Conservation (phyloP, 2,797 vertebrate species). For the Siniperca scherzeri region DNA sequence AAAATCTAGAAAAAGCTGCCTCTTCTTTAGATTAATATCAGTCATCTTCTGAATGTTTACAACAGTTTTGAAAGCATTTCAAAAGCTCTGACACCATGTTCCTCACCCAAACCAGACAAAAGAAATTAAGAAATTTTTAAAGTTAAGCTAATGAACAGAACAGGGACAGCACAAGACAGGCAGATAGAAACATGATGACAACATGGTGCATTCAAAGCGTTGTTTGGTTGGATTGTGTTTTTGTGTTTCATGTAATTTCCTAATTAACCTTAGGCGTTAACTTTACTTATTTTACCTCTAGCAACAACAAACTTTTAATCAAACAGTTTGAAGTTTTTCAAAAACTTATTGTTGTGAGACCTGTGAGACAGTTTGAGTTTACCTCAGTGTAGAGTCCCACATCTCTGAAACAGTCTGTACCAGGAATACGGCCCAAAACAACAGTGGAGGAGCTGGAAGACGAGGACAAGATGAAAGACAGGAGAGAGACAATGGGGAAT, state of each 20-base stretch:
- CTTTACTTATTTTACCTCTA: not conserved
- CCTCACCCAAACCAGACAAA: not conserved
- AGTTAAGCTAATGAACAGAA: not conserved
- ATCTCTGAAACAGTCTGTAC: conserved; percentile 89
- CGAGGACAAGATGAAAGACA: conserved; percentile 46
- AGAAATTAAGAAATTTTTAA: too few species aligned
- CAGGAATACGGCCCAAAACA: conserved; percentile 87
- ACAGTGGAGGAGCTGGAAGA: conserved; percentile 84
- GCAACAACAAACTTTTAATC: conserved; percentile 11
- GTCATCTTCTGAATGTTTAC: too few species aligned
- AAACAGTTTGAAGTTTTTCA: not conserved
- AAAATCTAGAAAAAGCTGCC: too few species aligned
- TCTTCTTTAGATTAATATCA: too few species aligned
- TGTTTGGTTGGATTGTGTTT: not conserved
- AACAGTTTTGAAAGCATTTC: too few species aligned
- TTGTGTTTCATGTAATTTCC: not conserved
- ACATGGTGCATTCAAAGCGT: not conserved
- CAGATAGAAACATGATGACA: conserved; percentile 1
- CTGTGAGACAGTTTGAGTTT: conserved; percentile 48
- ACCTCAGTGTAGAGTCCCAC: conserved; percentile 86
- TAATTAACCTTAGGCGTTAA: not conserved
- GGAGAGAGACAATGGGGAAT: conserved; percentile 11
- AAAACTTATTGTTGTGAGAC: not conserved
- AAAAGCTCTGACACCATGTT: not conserved
- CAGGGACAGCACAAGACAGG: not conserved